phyloP scores from a whole-genome alignment of 1,140 invertebrate genomes.

The Eurosta solidaginis region DNA sequence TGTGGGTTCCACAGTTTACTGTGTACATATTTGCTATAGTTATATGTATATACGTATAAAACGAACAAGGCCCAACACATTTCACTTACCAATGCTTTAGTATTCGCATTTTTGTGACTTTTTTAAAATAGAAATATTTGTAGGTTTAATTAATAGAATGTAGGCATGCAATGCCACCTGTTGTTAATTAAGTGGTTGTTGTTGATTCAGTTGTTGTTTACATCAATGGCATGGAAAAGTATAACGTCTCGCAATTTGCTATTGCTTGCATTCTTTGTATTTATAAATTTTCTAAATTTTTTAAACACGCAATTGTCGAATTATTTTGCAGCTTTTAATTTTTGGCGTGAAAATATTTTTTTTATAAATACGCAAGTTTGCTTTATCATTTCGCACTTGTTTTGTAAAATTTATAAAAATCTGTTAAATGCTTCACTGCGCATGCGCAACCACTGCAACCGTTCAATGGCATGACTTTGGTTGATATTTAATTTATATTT shows the following conservation, averaged over 20 bases:
- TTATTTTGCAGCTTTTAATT: too few relatives aligned
- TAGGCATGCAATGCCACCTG: neutral
- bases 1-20: too few relatives aligned
- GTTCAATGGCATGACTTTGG: neutral
- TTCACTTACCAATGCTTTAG: slow-evolving; percentile 36
- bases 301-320: too few relatives aligned
- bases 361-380: neutral
- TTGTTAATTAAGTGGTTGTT: neutral
- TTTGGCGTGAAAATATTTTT: too few relatives aligned
- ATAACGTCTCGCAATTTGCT: neutral
- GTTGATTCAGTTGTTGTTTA: neutral
- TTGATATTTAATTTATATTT: neutral
- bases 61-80: too few relatives aligned
- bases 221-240: too few relatives aligned
- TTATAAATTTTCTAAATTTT: too few relatives aligned
- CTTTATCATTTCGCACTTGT: neutral
- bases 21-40: too few relatives aligned
- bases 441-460: neutral
- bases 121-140: neutral
- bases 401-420: neutral
- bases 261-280: too few relatives aligned
- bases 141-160: neutral
- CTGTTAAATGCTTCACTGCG: neutral
- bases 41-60: too few relatives aligned
- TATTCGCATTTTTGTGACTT: slow-evolving; percentile 30